Evolutionary conservation across 2,797 vertebrate genomes (phyloP), one percentile per base, ranked within the genome.

Genomic region (Tinamus major): DNA sequence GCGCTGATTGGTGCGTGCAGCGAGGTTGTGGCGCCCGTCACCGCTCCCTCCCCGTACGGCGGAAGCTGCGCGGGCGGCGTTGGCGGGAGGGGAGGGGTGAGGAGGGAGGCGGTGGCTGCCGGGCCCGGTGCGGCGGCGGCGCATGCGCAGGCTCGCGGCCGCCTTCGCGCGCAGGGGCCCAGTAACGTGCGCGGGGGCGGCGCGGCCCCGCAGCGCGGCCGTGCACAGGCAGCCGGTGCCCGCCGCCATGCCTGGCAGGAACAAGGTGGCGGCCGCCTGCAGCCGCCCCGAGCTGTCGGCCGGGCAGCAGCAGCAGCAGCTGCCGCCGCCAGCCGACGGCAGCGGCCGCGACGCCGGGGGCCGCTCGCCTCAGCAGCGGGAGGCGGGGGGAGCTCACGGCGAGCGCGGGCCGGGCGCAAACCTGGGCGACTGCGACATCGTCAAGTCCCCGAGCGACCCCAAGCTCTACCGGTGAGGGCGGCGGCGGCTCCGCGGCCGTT

Each of bases 391-490:
- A 18, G 97, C 97, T 27, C 87, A 82, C 42, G 67, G 77, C 8
- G 91, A 89, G 1, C 3, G 23, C 33, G 24, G 69, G 17, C n/a
- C 53, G 9, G 53, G 35, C 7, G 20, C 80, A 64, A 98, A 98
- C 33, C 80, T 95, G 35, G 98, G 98, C 70, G 98, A 99, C 83
- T 86, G 97, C 1, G 96, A 98, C 42, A 99, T 99, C 82, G 94
- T 98, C 94, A 99, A 98, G 94, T 99, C 99, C 11, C 99, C 99
- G 89, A 99, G 98, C 65, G 99, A 99, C 95, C 99, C 98, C 31
- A 99, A 99, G 97, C 98, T 98, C 59, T 99, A 99, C 98, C 98
- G 99, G 99, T 99, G 96, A 95, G 97, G 20, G 55, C n/a, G n/a
- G n/a, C 20, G 6, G 39, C 42, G 55, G 59, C n/a, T 21, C 7